phyloP scores from a whole-genome alignment of 1,140 invertebrate species.

The Andricus grossulariae region DNA sequence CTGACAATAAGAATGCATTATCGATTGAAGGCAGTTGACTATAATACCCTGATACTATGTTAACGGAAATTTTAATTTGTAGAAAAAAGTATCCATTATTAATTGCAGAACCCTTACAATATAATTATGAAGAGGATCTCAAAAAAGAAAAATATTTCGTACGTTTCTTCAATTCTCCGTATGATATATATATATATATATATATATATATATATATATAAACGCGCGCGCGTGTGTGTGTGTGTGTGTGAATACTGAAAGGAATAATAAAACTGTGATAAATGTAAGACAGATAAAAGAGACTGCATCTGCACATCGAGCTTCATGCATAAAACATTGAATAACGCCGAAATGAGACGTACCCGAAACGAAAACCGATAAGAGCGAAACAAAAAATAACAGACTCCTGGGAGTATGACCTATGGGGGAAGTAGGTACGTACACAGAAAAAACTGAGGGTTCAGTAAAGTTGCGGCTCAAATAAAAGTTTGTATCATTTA shows the following conservation, averaged over 20 bases:
- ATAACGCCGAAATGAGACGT: constrained; percentile 71
- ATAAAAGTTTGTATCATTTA: too few relatives aligned
- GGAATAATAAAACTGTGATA: constrained; percentile 27
- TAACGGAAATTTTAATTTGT: too few relatives aligned
- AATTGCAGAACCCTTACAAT: constrained; percentile 1
- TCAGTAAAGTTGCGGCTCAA: too few relatives aligned
- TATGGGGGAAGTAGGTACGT: neutral
- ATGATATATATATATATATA: neutral
- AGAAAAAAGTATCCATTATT: too few relatives aligned
- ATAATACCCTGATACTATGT: too few relatives aligned
- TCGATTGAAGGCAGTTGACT: too few relatives aligned
- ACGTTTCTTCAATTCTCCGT: neutral
- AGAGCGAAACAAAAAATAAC: constrained; percentile 5
- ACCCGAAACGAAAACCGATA: constrained; percentile 52
- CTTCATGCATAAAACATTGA: constrained; percentile 76
- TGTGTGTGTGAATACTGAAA: constrained; percentile 41
- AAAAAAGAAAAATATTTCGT: neutral
- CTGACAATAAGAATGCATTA: too few relatives aligned
- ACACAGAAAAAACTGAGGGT: too few relatives aligned
- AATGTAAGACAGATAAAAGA: constrained; percentile 58
- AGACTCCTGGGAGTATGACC: neutral
- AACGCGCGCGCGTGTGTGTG: constrained; percentile 43
- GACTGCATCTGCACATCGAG: constrained; percentile 75
- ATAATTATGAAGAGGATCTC: neutral
- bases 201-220: too few relatives aligned